phyloP scores from a whole-genome alignment of 2,888 invertebrate species.

The Oscheius sp. region DNA sequence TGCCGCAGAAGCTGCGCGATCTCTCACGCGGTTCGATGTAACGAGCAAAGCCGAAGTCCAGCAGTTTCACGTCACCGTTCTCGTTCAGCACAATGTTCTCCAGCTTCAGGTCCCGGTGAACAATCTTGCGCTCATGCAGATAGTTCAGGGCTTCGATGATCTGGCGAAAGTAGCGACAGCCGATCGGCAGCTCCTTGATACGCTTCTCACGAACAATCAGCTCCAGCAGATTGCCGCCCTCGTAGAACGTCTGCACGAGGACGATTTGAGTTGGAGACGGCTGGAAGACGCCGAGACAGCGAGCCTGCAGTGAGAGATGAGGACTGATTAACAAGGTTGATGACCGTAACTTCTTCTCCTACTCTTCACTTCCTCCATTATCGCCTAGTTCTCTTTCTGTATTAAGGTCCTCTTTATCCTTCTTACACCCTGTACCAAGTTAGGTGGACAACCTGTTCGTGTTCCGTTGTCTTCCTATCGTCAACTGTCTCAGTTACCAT shows the following conservation, averaged over 20 bases:
- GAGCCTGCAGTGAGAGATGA: conserved; percentile 1
- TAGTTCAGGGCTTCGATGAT: conserved; percentile 65
- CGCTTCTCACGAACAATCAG: conserved; percentile 45
- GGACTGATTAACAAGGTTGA: too few species aligned
- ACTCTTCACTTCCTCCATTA: too few species aligned
- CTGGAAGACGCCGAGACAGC: conserved; percentile 49
- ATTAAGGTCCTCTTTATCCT: too few species aligned
- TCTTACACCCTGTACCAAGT: too few species aligned
- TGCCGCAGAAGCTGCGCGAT: conserved; percentile 64
- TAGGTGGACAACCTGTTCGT: too few species aligned
- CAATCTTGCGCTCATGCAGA: conserved; percentile 55
- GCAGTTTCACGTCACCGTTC: conserved; percentile 63
- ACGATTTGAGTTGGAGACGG: conserved; percentile 53
- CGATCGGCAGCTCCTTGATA: conserved; percentile 54
- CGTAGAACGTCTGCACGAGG: conserved; percentile 62
- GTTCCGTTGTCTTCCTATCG: too few species aligned
- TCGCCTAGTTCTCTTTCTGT: too few species aligned
- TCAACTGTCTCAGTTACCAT: too few species aligned
- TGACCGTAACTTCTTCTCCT: too few species aligned
- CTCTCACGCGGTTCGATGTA: conserved; percentile 51
- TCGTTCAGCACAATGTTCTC: conserved; percentile 64
- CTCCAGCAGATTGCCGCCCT: conserved; percentile 60
- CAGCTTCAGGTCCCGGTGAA: conserved; percentile 51
- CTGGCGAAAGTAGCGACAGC: conserved; percentile 62
- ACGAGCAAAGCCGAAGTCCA: conserved; percentile 66